These are phyloP conservation scores for Toxostoma redivivum DNA, from an alignment of 2,113 vertebrate genomes.

Conservation along the genomic window DNA sequence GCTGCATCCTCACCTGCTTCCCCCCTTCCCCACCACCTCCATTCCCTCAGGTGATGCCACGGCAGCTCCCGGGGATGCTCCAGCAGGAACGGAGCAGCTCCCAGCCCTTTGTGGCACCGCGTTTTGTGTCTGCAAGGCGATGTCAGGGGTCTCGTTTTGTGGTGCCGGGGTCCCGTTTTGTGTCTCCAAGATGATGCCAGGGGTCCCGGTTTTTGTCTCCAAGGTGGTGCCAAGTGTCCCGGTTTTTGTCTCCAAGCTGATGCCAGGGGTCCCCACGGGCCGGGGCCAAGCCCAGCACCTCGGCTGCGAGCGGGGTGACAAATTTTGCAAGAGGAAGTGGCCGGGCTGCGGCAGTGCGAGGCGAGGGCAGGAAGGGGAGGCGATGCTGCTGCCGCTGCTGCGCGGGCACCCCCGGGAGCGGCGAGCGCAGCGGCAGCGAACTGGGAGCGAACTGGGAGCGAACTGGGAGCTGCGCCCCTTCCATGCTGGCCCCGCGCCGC, in stretches of 20 bases:
- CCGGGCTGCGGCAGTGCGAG: constrained; percentile 53
- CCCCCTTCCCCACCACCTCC: not conserved
- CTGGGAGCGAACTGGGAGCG: not conserved
- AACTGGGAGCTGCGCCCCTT: not conserved
- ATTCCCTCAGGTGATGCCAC: not conserved
- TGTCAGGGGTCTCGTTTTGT: not conserved
- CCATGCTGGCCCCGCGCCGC: not conserved
- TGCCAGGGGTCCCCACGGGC: not conserved
- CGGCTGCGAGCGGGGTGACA: not conserved
- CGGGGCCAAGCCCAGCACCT: not conserved
- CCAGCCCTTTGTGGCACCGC: accelerated
- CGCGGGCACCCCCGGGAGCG: constrained; percentile 58
- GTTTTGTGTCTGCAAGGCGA: not conserved
- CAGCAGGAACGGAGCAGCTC: not conserved
- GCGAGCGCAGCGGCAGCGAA: not conserved
- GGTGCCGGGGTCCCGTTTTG: not conserved
- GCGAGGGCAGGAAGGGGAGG: constrained; percentile 74
- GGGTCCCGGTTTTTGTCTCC: not conserved
- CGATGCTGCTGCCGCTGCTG: constrained; percentile 43
- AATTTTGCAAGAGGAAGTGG: constrained; percentile 85
- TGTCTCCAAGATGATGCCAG: not conserved
- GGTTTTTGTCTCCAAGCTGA: not conserved
- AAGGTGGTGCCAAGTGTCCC: not conserved
- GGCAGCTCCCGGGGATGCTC: not conserved
- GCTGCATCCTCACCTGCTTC: accelerated